Conservation (phyloP, 1,140 invertebrate genomes). For the Anagrus nilaparvatae region DNA sequence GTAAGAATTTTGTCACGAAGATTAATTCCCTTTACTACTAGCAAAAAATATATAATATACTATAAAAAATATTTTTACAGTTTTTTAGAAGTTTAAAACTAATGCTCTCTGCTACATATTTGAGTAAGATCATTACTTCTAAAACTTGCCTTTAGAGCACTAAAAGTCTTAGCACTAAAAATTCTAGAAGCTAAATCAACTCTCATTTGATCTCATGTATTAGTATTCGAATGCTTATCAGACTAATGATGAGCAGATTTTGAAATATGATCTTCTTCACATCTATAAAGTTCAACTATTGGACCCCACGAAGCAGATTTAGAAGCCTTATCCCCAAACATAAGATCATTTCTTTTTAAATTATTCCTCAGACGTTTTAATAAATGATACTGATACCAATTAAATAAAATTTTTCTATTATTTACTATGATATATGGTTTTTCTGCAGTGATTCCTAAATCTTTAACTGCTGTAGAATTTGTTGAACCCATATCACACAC, state of each 20-base stretch:
- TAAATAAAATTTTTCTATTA: conserved; percentile 7
- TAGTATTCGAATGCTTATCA: conserved; percentile 9
- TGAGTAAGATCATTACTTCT: not conserved
- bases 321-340: not conserved
- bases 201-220: conserved; percentile 11
- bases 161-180: conserved; percentile 7
- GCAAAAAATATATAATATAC: too few relatives aligned
- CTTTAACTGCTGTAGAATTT: not conserved
- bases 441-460: not conserved
- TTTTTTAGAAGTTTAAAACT: too few relatives aligned
- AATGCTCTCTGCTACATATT: too few relatives aligned
- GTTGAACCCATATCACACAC: not conserved
- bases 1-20: too few relatives aligned
- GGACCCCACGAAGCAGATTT: conserved; percentile 6
- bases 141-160: not conserved
- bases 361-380: conserved; percentile 10
- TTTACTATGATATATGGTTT: conserved; percentile 3
- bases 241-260: conserved; percentile 4
- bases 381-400: conserved; percentile 5
- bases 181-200: conserved; percentile 6
- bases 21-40: too few relatives aligned
- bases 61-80: too few relatives aligned
- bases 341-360: conserved; percentile 4
- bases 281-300: not conserved
- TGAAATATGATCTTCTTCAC: not conserved